Conservation (phyloP, 2,797 vertebrate species). For the Tympanoctomys barrerae region DNA sequence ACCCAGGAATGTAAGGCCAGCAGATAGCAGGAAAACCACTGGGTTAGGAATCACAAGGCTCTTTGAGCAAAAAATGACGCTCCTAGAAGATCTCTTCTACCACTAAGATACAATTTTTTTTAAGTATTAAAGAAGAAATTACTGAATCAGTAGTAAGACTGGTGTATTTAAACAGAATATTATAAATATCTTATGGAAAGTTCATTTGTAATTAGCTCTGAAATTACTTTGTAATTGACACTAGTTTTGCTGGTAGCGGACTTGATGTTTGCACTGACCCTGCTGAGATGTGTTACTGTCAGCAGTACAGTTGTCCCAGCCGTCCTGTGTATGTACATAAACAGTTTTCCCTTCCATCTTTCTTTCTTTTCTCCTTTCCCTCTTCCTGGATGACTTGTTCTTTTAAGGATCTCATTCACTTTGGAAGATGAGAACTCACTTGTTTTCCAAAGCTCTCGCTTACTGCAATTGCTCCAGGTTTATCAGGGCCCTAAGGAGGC, state of each 20-base stretch:
- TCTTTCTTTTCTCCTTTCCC: too few relatives aligned
- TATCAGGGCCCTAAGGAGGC: not conserved
- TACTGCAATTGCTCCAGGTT: not conserved
- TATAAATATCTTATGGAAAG: slow-evolving; percentile 38
- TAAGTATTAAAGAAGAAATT: slow-evolving; percentile 35
- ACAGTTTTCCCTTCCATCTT: too few relatives aligned
- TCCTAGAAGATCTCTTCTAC: not conserved
- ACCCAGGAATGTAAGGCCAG: too few relatives aligned
- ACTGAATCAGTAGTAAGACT: not conserved
- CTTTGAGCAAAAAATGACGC: not conserved
- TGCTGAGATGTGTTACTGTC: not conserved
- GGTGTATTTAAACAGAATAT: not conserved
- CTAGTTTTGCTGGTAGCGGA: not conserved
- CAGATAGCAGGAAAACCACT: not conserved
- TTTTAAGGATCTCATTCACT: slow-evolving; percentile 1
- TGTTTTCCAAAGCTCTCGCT: not conserved
- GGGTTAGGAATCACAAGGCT: not conserved
- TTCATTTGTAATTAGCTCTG: slow-evolving; percentile 17
- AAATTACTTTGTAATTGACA: not conserved
- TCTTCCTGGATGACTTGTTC: not conserved
- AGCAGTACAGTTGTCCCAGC: too few relatives aligned
- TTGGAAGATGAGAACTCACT: not conserved
- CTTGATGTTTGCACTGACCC: not conserved
- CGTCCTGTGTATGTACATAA: too few relatives aligned
- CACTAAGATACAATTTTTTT: not conserved